Evolutionary conservation across 2,797 vertebrate species (phyloP).

Genomic region (Anisognathus igniventris): DNA sequence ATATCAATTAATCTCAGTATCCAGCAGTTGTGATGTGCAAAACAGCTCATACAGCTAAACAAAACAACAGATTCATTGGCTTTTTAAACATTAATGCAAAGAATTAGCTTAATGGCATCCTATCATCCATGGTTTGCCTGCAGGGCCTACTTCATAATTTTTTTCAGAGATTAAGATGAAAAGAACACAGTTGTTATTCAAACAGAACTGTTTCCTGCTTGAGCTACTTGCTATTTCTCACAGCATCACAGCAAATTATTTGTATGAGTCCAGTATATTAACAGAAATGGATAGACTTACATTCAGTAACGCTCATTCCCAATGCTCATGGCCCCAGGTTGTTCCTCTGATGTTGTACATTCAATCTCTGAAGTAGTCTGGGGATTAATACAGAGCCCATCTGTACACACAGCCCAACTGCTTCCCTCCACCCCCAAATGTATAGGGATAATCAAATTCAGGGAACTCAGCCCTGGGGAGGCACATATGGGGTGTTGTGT

Average conservation of each 20-base stretch:
- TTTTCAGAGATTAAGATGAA: not conserved
- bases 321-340: not conserved
- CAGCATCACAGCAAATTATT: not conserved
- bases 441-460: not conserved
- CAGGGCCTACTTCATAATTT: not conserved
- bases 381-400: not conserved
- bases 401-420: not conserved
- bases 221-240: not conserved
- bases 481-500: accelerated
- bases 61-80: not conserved
- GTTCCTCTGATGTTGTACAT: not conserved
- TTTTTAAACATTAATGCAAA: not conserved
- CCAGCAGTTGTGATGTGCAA: not conserved
- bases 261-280: not conserved
- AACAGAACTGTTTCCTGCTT: not conserved
- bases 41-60: not conserved
- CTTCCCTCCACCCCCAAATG: not conserved
- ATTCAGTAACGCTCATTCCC: not conserved
- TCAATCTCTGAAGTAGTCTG: not conserved
- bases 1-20: not conserved
- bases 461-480: not conserved
- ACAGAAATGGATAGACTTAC: not conserved
- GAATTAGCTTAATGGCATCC: not conserved
- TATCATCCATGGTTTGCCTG: not conserved
- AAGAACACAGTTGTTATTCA: not conserved